Conservation (phyloP, 2,797 vertebrate species). For the Falco concolor region DNA sequence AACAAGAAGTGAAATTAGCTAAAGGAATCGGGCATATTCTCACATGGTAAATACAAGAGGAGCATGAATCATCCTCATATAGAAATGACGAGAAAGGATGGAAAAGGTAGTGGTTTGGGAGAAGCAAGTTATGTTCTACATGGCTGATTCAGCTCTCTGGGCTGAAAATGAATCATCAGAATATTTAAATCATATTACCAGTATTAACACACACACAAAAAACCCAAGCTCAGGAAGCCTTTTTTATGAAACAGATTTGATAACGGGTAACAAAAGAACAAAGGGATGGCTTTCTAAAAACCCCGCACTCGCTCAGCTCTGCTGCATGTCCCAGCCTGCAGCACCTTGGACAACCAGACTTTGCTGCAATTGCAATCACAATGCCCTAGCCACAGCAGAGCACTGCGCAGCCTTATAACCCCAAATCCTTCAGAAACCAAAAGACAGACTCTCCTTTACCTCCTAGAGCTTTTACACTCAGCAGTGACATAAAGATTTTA, state of each 20-base stretch:
- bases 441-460: background rate
- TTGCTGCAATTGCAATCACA: background rate
- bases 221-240: slow-evolving; percentile 36
- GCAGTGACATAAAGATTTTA: background rate
- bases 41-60: slow-evolving; percentile 62
- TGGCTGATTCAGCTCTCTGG: slow-evolving; percentile 54
- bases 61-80: slow-evolving; percentile 64
- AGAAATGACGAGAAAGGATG: slow-evolving; percentile 67
- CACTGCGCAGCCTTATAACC: background rate
- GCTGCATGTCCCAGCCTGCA: background rate
- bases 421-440: background rate
- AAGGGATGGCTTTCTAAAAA: background rate
- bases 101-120: slow-evolving; percentile 63
- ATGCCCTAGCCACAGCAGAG: background rate
- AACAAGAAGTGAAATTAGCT: slow-evolving; percentile 57
- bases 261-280: background rate
- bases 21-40: slow-evolving; percentile 24
- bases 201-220: slow-evolving; percentile 65
- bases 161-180: slow-evolving; percentile 70
- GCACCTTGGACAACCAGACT: background rate
- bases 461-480: background rate
- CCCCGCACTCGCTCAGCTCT: background rate
- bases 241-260: slow-evolving; percentile 54
- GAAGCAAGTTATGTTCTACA: slow-evolving; percentile 57
- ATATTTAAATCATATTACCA: slow-evolving; percentile 68